Evolutionary conservation across 2,797 vertebrate genomes (phyloP).

Genomic region (Onychomys torridus): DNA sequence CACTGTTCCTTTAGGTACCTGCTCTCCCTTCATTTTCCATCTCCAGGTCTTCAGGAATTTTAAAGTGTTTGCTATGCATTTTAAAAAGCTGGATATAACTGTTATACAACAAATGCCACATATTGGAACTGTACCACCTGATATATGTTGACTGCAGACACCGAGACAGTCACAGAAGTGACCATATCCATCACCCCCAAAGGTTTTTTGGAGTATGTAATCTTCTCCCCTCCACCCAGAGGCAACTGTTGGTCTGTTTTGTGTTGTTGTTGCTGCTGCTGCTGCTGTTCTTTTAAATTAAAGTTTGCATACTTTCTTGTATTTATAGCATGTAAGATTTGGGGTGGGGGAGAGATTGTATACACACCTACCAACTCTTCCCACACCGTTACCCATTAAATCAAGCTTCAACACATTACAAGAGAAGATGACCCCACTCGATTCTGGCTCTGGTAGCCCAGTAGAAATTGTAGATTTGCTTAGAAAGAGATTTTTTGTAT

Average conservation of each 20-base stretch:
- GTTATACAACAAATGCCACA: not conserved
- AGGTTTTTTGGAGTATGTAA: not conserved
- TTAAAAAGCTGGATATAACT: not conserved
- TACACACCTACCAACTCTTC: not conserved
- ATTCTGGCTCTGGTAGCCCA: not conserved
- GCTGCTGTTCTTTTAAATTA: not conserved
- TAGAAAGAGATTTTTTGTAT: slow-evolving; percentile 24
- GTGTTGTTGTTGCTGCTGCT: not conserved
- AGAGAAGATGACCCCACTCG: not conserved
- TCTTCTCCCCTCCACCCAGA: not conserved
- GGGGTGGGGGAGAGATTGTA: not conserved
- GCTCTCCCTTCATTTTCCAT: not conserved
- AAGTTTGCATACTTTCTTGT: not conserved
- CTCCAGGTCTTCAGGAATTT: slow-evolving; percentile 19
- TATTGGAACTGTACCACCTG: not conserved
- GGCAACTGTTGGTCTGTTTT: not conserved
- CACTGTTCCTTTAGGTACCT: not conserved
- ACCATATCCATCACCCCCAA: not conserved
- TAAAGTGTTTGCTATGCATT: slow-evolving; percentile 35
- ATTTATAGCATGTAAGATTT: not conserved
- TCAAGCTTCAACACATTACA: not conserved
- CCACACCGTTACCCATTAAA: not conserved
- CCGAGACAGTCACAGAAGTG: not conserved
- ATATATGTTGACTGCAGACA: not conserved
- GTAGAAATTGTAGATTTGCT: not conserved